phyloP scores from a whole-genome alignment of 2,113 vertebrate species.

The Apistogramma diplotaenia region DNA sequence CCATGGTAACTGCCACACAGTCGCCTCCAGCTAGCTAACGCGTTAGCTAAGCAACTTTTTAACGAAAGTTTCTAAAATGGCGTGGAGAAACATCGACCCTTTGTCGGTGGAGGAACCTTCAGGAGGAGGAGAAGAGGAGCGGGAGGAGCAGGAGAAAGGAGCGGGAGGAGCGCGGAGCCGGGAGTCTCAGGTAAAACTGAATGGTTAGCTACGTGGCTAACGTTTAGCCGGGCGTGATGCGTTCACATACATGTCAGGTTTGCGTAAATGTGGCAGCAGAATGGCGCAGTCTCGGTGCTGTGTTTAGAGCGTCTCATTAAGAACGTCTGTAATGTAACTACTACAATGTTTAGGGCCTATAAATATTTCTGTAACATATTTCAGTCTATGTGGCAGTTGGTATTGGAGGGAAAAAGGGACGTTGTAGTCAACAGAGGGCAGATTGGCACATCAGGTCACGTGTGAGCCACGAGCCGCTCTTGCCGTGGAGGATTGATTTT shows the following conservation, averaged over 20 bases:
- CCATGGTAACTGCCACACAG: not conserved
- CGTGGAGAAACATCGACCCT: not conserved
- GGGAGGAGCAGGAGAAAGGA: not conserved
- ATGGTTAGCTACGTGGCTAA: not conserved
- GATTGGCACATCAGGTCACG: too few species aligned
- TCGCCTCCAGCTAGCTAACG: accelerated
- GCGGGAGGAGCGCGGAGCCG: not conserved
- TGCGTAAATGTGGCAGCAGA: not conserved
- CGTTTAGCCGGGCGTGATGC: not conserved
- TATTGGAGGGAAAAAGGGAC: too few species aligned
- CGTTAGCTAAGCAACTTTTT: not conserved
- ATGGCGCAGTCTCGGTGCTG: not conserved
- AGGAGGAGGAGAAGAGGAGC: not conserved
- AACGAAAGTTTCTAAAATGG: not conserved
- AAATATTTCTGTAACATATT: too few species aligned
- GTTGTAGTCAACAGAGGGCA: too few species aligned
- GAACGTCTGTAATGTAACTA: not conserved
- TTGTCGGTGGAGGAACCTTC: not conserved
- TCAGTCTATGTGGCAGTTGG: too few species aligned
- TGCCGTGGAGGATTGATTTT: too few species aligned
- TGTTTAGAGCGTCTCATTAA: not conserved
- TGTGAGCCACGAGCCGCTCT: too few species aligned
- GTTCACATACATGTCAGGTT: not conserved
- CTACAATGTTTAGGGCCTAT: not conserved
- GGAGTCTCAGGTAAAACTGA: not conserved